These are phyloP conservation scores for Zoroaster sp. DNA, from an alignment of 53 echinoderm and acorn worm species.

Conservation along the genomic window DNA sequence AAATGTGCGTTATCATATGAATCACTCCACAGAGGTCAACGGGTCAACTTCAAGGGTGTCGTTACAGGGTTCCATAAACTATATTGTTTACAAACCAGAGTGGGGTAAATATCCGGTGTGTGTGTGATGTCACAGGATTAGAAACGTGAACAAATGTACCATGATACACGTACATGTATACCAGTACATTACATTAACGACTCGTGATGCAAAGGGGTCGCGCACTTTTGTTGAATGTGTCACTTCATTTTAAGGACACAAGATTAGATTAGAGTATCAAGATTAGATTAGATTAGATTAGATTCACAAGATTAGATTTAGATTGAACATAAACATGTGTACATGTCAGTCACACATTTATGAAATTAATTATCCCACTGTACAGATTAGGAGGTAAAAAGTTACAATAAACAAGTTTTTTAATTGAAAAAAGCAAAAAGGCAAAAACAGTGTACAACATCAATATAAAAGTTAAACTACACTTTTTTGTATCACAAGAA, in stretches of 20 bases:
- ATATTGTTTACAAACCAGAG: not conserved
- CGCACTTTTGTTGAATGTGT: too few species aligned
- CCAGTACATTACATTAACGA: not conserved
- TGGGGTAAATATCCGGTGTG: not conserved
- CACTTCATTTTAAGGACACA: too few species aligned
- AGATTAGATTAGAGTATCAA: too few species aligned
- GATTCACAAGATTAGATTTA: too few species aligned
- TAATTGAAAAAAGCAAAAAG: too few species aligned
- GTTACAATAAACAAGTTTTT: too few species aligned
- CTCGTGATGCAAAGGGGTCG: not conserved
- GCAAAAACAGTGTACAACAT: too few species aligned
- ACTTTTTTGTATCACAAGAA: not conserved
- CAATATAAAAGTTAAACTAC: not conserved
- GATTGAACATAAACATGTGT: too few species aligned
- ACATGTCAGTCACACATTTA: too few species aligned
- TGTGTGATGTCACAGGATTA: not conserved
- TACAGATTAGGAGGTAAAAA: too few species aligned
- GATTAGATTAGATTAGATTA: too few species aligned
- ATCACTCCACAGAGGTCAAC: not conserved
- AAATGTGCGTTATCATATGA: not conserved
- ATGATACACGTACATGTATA: not conserved
- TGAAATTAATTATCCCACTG: too few species aligned
- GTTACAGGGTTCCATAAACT: not conserved
- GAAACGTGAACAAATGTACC: not conserved
- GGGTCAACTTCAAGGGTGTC: not conserved